Evolutionary conservation across 2,113 vertebrate genomes (phyloP).

Genomic region (Tor tambroides): DNA sequence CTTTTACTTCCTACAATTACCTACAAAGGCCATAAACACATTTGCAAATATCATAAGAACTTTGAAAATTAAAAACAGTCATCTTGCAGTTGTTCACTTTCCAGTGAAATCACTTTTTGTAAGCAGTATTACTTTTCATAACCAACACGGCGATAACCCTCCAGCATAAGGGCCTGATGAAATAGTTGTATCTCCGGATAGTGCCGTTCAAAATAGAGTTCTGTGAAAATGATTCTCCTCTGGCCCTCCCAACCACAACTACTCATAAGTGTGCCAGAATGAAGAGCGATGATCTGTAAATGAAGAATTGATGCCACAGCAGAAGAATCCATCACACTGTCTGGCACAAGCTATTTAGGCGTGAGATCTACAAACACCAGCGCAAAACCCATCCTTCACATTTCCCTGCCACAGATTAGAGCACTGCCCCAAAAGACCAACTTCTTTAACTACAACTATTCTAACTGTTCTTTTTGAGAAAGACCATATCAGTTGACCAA

Average conservation of each 20-base stretch:
- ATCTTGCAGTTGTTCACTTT: not conserved
- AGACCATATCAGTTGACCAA: not conserved
- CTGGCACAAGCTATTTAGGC: not conserved
- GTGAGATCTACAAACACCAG: not conserved
- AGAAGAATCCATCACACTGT: constrained; percentile 1
- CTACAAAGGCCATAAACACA: not conserved
- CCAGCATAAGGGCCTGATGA: not conserved
- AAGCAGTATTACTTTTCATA: not conserved
- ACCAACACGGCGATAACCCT: not conserved
- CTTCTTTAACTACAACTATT: too few species aligned
- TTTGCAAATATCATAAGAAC: not conserved
- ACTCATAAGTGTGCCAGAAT: not conserved
- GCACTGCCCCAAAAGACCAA: not conserved
- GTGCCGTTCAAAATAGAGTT: not conserved
- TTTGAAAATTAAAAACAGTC: not conserved
- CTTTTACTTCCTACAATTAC: not conserved
- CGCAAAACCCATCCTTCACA: not conserved
- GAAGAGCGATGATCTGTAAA: not conserved
- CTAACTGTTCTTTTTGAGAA: not conserved
- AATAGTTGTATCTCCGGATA: not conserved
- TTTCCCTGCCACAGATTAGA: not conserved
- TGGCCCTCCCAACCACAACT: not conserved
- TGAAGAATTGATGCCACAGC: not conserved
- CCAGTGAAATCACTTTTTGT: too few species aligned
- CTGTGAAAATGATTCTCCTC: not conserved